Conservation (phyloP, 2,888 invertebrate species). For the Cremastinae sp. region DNA sequence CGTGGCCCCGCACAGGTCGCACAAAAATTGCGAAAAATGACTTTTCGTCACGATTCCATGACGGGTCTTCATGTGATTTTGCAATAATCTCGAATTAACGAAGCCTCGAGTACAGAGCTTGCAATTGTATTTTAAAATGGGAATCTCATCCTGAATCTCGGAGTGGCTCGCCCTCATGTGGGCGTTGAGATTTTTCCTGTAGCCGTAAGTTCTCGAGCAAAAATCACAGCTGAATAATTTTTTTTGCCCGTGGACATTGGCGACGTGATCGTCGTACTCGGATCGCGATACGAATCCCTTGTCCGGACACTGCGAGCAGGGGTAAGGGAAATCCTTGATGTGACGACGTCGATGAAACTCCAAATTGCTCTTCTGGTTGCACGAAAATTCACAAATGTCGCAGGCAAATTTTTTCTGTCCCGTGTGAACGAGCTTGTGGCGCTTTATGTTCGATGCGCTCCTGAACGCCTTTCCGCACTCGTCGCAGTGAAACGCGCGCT, state of each 20-base stretch:
- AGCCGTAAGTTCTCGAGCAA: slow-evolving; percentile 71
- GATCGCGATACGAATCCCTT: slow-evolving; percentile 70
- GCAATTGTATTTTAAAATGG: slow-evolving; percentile 65
- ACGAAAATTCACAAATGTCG: slow-evolving; percentile 72
- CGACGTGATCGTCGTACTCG: slow-evolving; percentile 72
- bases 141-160: slow-evolving; percentile 31
- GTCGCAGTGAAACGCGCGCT: slow-evolving; percentile 73
- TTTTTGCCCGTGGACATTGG: slow-evolving; percentile 69
- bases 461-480: slow-evolving; percentile 72
- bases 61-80: slow-evolving; percentile 67
- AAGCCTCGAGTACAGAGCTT: slow-evolving; percentile 69
- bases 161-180: slow-evolving; percentile 71
- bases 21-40: slow-evolving; percentile 65
- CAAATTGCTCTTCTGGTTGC: slow-evolving; percentile 74
- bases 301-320: slow-evolving; percentile 69
- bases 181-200: slow-evolving; percentile 73
- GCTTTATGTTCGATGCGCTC: slow-evolving; percentile 72
- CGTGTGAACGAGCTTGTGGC: slow-evolving; percentile 74
- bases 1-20: slow-evolving; percentile 72
- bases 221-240: slow-evolving; percentile 70
- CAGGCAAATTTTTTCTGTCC: slow-evolving; percentile 70
- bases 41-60: slow-evolving; percentile 65
- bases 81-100: slow-evolving; percentile 64
- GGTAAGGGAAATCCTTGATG: slow-evolving; percentile 69
- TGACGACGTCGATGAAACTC: slow-evolving; percentile 73